A percentile compares a stretch with the other conserved stretches of the same genome.
Conservation (phyloP, 2,888 invertebrate genomes). For the Epistrophe eligans region DNA sequence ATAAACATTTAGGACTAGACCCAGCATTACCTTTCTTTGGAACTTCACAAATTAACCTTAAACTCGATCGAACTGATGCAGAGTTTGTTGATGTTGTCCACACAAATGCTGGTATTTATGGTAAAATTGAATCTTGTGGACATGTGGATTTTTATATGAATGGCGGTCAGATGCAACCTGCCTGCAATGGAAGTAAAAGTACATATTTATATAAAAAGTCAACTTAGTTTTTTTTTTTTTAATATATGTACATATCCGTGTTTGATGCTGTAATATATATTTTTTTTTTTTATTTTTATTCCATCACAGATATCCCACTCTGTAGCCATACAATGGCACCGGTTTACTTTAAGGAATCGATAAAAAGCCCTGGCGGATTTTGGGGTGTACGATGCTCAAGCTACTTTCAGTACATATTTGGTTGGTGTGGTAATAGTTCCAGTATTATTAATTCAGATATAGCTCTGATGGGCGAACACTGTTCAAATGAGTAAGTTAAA, state of each 20-base stretch:
- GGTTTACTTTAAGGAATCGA: constrained; percentile 78
- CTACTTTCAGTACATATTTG: constrained; percentile 78
- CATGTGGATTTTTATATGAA: constrained; percentile 88
- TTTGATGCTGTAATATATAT: constrained; percentile 11
- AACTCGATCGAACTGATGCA: constrained; percentile 85
- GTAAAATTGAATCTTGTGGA: constrained; percentile 86
- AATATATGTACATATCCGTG: background rate
- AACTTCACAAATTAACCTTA: constrained; percentile 84
- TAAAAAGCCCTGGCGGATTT: constrained; percentile 76
- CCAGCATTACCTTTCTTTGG: constrained; percentile 87
- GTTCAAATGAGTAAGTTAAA: constrained; percentile 76
- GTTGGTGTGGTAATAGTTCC: constrained; percentile 77
- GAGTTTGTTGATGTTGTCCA: constrained; percentile 86
- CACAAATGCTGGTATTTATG: constrained; percentile 86
- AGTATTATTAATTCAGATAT: constrained; percentile 73
- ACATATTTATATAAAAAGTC: constrained; percentile 1
- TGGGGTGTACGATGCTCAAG: constrained; percentile 78
- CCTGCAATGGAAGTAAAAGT: constrained; percentile 77
- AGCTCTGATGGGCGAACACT: constrained; percentile 78
- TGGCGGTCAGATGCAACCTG: constrained; percentile 82
- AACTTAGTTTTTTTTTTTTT: too few relatives aligned
- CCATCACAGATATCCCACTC: constrained; percentile 77
- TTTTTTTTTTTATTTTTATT: constrained; percentile 15
- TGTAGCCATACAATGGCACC: constrained; percentile 79
- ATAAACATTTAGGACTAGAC: constrained; percentile 84